These are phyloP conservation scores for Sepiola atlantica DNA, from an alignment of 2,888 invertebrate genomes.

Conservation along the genomic window DNA sequence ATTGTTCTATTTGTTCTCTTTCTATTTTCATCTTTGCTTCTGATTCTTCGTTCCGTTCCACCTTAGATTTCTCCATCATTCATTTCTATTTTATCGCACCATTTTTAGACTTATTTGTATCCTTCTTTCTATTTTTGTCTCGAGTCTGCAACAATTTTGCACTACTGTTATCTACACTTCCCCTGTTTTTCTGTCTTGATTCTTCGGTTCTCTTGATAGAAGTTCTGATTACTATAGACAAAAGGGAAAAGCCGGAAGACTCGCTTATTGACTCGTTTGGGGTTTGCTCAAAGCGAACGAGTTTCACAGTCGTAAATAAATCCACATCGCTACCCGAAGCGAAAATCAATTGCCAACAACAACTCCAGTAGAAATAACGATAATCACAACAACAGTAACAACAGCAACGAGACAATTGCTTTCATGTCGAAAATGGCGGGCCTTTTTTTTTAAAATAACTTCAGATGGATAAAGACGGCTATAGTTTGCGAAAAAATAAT, in stretches of 20 bases:
- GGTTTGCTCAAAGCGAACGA: background rate
- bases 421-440: background rate
- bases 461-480: background rate
- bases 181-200: background rate
- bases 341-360: background rate
- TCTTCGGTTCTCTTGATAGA: background rate
- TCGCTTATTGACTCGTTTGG: background rate
- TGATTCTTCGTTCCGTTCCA: background rate
- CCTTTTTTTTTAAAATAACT: background rate
- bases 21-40: background rate
- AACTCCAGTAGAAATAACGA: background rate
- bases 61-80: too few species aligned
- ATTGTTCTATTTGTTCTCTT: background rate
- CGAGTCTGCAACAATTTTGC: too few species aligned
- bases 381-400: background rate
- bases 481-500: background rate
- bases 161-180: background rate
- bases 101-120: background rate
- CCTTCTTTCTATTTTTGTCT: background rate
- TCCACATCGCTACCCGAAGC: slow-evolving; percentile 3
- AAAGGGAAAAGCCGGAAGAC: background rate
- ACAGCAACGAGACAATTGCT: background rate
- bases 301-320: background rate
- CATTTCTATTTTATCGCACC: too few species aligned
- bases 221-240: background rate